Base-by-base conservation (phyloP, 2,888 invertebrate genomes). In the Suillia variegata region DNA sequence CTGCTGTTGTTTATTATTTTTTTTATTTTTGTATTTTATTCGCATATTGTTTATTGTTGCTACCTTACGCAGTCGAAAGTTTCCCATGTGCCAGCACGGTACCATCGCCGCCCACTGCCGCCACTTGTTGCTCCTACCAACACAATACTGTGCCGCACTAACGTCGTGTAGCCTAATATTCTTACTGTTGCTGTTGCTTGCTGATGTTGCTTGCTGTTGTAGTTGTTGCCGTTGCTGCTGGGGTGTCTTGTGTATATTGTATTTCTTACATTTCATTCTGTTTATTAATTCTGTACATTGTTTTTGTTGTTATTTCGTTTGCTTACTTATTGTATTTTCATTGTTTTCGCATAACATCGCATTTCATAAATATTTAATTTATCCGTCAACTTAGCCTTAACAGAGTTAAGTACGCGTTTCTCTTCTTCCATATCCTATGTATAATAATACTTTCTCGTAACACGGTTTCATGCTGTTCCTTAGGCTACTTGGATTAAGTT, bases 341-440 rank as follows among this genome's bases (percentile, higher is more conserved):
- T 45, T 45, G 45, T 45, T 45, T 45, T 17, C 45, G 6, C 17
- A 45, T 5, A 45, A 45, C 45, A 45, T 45, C 45, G 20, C 45
- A 45, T 45, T 45, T 45, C 45, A 45, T 45, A 45, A 45, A 45
- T 45, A 45, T 45, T 45, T 45, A 45, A 45, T 45, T 45, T 45
- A 45, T 18, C 8, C 17, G 45, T 45, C 45, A 18, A 20, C 45
- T 45, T 45, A n/a, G 38, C 38, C 38, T 4, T 38, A 38, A 38
- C 31, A 12, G 6, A n/a, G n/a, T 31, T 31, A 12, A 31, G n/a
- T n/a, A 31, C 6, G n/a, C 13, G 38, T 38, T 38, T 38, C 38
- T 38, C 15, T n/a, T 38, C 38, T 8, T 38, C n/a, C 38, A n/a
- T 4, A 38, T n/a, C n/a, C n/a, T n/a, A n/a, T n/a, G 4, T 38